Conservation (phyloP, 2,888 invertebrate genomes). For the Beris morrisii region DNA sequence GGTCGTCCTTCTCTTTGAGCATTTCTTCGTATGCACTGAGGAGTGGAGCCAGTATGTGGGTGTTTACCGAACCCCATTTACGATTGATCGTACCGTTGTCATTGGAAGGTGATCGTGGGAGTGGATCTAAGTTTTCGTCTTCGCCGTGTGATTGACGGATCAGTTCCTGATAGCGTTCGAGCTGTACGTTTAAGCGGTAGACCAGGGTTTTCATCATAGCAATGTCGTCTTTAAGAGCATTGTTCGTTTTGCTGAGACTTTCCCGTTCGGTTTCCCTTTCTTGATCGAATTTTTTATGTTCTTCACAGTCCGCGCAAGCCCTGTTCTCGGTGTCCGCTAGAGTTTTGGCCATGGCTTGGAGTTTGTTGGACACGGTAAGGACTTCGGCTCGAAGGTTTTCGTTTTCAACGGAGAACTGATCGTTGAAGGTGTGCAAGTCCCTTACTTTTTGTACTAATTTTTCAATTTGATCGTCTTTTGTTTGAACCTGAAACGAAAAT, state of each 20-base stretch:
- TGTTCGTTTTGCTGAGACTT: conserved; percentile 57
- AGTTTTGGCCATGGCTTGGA: conserved; percentile 58
- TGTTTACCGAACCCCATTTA: conserved; percentile 44
- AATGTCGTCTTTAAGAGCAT: conserved; percentile 66
- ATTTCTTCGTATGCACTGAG: conserved; percentile 80
- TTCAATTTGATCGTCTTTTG: conserved; percentile 63
- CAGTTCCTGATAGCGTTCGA: conserved; percentile 74
- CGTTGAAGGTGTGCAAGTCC: conserved; percentile 63
- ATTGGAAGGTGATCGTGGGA: conserved; percentile 12
- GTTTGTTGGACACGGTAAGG: conserved; percentile 59
- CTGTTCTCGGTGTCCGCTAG: conserved; percentile 53
- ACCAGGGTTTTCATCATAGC: conserved; percentile 75
- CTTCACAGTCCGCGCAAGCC: conserved; percentile 52
- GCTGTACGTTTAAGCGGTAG: conserved; percentile 74
- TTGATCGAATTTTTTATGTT: conserved; percentile 37
- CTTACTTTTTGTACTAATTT: conserved; percentile 66
- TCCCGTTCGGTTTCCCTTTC: conserved; percentile 39
- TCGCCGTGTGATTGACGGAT: conserved; percentile 28
- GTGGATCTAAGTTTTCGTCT: conserved; percentile 34
- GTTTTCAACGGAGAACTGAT: conserved; percentile 65
- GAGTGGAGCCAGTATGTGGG: conserved; percentile 62
- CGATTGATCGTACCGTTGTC: conserved; percentile 14
- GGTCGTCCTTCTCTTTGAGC: conserved; percentile 71
- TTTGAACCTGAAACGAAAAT: conserved; percentile 57
- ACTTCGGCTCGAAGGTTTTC: conserved; percentile 60